phyloP scores from a whole-genome alignment of 2,888 invertebrate species.

The Acronicta leporina region DNA sequence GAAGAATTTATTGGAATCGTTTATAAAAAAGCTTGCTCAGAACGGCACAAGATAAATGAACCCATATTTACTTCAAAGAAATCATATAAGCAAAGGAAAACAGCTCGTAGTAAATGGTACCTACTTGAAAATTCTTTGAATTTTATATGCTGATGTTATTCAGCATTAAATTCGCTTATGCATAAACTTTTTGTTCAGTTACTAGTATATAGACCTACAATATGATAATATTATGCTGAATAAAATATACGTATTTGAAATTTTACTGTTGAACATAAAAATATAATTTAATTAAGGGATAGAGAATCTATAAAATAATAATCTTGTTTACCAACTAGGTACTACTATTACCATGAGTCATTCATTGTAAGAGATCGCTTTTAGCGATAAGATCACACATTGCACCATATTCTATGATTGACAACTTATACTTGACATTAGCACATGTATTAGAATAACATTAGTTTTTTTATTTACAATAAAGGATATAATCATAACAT shows the following conservation, averaged over 20 bases:
- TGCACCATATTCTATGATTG: too few species aligned
- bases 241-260: conserved; percentile 4
- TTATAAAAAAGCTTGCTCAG: background rate
- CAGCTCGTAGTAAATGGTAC: background rate
- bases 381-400: too few species aligned
- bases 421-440: too few species aligned
- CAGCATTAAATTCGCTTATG: conserved; percentile 1
- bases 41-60: conserved; percentile 6
- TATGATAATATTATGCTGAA: conserved; percentile 1
- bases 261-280: conserved; percentile 6
- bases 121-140: conserved; percentile 5
- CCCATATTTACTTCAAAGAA: conserved; percentile 3
- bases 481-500: too few species aligned
- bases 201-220: conserved; percentile 5
- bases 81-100: background rate
- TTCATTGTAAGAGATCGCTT: too few species aligned
- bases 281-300: background rate
- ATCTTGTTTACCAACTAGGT: too few species aligned
- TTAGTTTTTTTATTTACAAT: too few species aligned
- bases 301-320: background rate
- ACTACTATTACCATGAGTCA: too few species aligned
- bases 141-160: conserved; percentile 13
- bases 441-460: too few species aligned
- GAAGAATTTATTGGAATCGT: background rate
- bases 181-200: conserved; percentile 3